phyloP scores from a whole-genome alignment of 1,140 invertebrate species.

The Dysdera silvatica region DNA sequence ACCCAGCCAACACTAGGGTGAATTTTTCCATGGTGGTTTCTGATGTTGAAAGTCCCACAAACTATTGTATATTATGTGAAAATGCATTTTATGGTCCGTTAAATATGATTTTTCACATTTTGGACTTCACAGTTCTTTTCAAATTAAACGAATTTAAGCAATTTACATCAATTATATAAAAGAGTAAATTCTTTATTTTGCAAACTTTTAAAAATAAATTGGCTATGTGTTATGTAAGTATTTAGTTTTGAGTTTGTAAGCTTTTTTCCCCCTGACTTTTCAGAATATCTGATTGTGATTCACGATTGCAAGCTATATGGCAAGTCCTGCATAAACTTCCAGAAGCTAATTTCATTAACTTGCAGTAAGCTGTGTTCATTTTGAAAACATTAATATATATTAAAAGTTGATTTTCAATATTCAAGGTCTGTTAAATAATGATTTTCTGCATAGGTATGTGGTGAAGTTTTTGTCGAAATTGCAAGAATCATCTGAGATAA shows the following conservation, averaged over 20 bases:
- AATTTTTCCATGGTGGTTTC: no score
- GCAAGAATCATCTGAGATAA: slow-evolving; percentile 69
- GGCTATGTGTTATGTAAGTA: no score
- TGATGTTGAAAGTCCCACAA: no score
- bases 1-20: no score
- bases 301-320: slow-evolving; percentile 67
- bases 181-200: no score
- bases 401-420: background rate
- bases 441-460: slow-evolving; percentile 56
- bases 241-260: slow-evolving; percentile 2
- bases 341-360: slow-evolving; percentile 70
- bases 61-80: no score
- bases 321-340: slow-evolving; percentile 70
- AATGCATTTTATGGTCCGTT: no score
- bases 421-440: background rate
- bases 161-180: no score
- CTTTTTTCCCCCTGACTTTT: slow-evolving; percentile 35
- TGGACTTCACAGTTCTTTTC: no score
- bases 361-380: slow-evolving; percentile 44
- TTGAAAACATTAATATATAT: background rate
- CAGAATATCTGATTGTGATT: slow-evolving; percentile 51
- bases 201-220: no score
- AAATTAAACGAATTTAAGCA: no score
- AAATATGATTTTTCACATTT: no score
- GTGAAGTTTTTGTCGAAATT: slow-evolving; percentile 82